Base-by-base conservation (phyloP, 2,888 invertebrate species). In the Embidobia sp. region DNA sequence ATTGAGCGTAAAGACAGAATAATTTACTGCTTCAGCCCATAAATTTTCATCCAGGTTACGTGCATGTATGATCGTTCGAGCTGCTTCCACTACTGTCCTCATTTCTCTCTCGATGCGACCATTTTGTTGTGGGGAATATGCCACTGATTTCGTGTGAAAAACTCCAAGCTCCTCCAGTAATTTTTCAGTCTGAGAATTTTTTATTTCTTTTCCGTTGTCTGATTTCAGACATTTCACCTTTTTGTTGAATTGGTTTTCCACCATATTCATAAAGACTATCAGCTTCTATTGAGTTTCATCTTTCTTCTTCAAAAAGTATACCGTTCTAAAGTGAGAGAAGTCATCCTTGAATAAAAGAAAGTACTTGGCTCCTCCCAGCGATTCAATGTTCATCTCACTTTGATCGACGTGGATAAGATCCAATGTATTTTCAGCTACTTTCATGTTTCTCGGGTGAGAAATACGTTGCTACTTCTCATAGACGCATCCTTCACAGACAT, bases 71-170 rank as follows among this genome's bases (percentile, higher is more conserved):
- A 16, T 46, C 15, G 46, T 46, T 1, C 59, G 10, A 7, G 46
- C 59, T 10, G 59, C 10, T 7, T 61, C 46, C 1, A 61, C 59
- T 2, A 61, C 15, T n/a, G 59, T 61, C 7, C 46, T 18, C 59
- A 61, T 61, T 8, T 61, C 59, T 18, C 59, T 5, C 11, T 61
- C 59, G 3, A 61, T 35, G 16, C 59, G 15, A 15, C 59, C 59
- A 10, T 61, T 61, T 10, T 61, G 59, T 22, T 61, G n/a, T 3
- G 59, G 59, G 8, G 35, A 15, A 26, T 33, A 46, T 6, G 59
- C 18, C 1, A 15, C 6, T 0, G n/a, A n/a, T n/a, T n/a, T n/a
- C n/a, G 15, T 46, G 59, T 61, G 59, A n/a, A 61, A 35, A 2
- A 46, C 26, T 6, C 46, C 59, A 7, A 46, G 22, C 2, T 46